Conservation (phyloP, 2,797 vertebrate species). For the Pteronotus mesoamericanus region DNA sequence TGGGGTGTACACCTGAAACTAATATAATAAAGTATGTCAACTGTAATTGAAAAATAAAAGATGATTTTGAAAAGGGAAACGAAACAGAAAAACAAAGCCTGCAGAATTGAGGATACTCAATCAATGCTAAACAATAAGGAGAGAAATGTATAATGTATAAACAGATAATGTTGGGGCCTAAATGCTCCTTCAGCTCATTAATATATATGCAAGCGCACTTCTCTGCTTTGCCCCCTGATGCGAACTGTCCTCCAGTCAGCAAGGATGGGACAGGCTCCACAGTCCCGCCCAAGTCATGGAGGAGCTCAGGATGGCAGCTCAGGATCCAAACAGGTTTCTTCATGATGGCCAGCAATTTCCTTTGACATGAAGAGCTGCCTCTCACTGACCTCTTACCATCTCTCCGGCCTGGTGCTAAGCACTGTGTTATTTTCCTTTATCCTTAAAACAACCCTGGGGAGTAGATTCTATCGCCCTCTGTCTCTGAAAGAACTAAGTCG, state of each 20-base stretch:
- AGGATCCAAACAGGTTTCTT: neutral
- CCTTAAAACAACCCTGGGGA: neutral
- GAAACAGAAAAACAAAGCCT: neutral
- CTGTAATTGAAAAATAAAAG: neutral
- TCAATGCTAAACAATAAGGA: constrained; percentile 60
- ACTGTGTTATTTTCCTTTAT: neutral
- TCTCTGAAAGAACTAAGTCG: neutral
- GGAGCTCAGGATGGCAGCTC: neutral
- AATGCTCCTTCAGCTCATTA: constrained; percentile 50
- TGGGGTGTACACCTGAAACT: neutral
- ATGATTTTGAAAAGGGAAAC: neutral
- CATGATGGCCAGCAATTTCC: neutral
- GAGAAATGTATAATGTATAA: constrained; percentile 64
- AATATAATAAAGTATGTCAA: neutral
- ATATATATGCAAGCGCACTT: neutral
- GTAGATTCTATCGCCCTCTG: neutral
- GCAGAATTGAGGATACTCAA: constrained; percentile 34
- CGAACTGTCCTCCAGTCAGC: neutral
- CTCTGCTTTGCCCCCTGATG: neutral
- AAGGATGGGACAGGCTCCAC: neutral
- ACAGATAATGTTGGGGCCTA: constrained; percentile 48
- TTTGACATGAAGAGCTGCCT: neutral
- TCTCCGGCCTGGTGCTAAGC: neutral
- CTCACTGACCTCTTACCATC: neutral
- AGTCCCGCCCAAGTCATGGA: fast-evolving